Evolutionary conservation across 2,797 vertebrate species (phyloP).

Genomic region (Mionectes olivaceus): DNA sequence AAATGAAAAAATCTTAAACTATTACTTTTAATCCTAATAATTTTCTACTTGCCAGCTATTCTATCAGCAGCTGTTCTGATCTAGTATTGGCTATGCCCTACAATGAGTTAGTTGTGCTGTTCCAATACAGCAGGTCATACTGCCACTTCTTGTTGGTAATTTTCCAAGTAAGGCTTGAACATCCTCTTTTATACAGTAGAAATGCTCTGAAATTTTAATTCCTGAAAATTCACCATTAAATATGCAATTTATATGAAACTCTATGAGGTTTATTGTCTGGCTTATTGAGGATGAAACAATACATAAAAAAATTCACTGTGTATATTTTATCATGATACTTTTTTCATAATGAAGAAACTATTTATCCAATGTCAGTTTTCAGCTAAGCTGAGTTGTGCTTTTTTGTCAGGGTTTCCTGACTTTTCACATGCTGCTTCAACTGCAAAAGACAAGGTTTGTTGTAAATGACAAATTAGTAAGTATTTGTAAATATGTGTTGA

Average conservation of each 20-base stretch:
- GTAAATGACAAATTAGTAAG: background rate
- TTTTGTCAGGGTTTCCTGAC: background rate
- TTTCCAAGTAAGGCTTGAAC: background rate
- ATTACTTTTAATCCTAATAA: background rate
- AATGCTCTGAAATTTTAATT: background rate
- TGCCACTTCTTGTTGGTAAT: background rate
- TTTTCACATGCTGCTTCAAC: background rate
- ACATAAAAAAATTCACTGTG: background rate
- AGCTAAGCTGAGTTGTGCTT: background rate
- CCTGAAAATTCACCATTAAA: background rate
- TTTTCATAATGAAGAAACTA: background rate
- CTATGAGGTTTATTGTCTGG: background rate
- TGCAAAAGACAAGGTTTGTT: background rate
- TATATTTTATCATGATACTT: background rate
- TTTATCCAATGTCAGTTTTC: background rate
- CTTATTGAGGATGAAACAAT: background rate
- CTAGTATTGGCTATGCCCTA: background rate
- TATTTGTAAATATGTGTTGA: background rate
- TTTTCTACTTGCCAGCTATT: background rate
- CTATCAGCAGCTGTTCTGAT: background rate
- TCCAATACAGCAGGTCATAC: background rate
- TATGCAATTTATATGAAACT: background rate
- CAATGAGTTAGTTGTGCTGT: background rate
- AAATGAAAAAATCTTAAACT: accelerated
- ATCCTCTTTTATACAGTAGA: background rate